A percentile compares a stretch with the other conserved stretches of the same genome.
phyloP scores from a whole-genome alignment of 2,797 vertebrate species.

The Enteromius trimaculatus region DNA sequence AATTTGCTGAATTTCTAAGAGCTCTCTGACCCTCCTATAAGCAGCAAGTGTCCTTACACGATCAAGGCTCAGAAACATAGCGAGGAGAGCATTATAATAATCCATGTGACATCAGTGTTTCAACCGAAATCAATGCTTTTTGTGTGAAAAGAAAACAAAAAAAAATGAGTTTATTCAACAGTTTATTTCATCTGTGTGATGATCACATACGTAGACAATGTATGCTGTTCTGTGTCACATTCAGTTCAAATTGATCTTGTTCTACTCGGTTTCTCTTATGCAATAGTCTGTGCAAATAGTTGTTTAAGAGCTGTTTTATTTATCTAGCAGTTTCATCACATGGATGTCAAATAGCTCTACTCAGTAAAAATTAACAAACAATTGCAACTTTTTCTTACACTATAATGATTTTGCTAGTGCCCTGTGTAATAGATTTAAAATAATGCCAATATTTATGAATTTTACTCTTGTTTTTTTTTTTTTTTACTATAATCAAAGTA shows the following conservation, averaged over 20 bases:
- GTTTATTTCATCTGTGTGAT: too few relatives aligned
- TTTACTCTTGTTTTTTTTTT: background rate
- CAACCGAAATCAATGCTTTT: too few relatives aligned
- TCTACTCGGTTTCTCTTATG: background rate
- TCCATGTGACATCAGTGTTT: too few relatives aligned
- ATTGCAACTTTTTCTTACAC: background rate
- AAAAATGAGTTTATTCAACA: too few relatives aligned
- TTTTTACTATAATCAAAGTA: background rate
- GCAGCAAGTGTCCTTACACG: too few relatives aligned
- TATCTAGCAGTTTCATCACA: background rate
- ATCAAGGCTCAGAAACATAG: too few relatives aligned
- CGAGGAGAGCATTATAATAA: too few relatives aligned
- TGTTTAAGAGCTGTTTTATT: slow-evolving; percentile 7
- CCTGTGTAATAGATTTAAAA: background rate
- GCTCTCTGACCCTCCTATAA: too few relatives aligned
- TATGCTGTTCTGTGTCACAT: background rate
- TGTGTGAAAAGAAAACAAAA: too few relatives aligned
- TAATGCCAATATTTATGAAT: background rate
- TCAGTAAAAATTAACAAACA: background rate
- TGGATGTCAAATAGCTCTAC: background rate
- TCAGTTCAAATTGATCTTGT: background rate
- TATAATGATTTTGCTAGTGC: background rate
- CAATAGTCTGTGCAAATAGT: background rate
- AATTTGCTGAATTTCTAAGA: too few relatives aligned
- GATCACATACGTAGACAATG: too few relatives aligned